These are phyloP conservation scores for Ectropis crepuscularia DNA, from an alignment of 2,888 invertebrate species.

Conservation along the genomic window DNA sequence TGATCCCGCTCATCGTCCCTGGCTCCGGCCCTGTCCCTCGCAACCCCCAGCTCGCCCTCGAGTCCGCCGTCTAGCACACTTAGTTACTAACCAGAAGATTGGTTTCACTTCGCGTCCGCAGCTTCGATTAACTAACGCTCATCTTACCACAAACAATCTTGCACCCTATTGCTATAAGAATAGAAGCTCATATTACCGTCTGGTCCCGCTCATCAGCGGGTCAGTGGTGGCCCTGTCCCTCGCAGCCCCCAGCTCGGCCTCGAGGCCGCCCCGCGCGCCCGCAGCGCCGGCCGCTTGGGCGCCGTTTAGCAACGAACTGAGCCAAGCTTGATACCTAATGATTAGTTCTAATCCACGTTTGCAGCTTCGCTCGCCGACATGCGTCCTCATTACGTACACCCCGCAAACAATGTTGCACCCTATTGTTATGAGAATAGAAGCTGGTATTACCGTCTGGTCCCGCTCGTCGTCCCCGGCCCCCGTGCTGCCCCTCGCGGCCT, in stretches of 20 bases:
- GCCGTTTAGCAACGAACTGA: too few relatives aligned
- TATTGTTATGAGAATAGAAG: neutral
- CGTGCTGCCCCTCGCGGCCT: constrained; percentile 16
- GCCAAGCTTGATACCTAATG: too few relatives aligned
- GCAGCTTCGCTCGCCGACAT: too few relatives aligned
- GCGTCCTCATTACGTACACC: too few relatives aligned
- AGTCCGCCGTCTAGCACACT: too few relatives aligned
- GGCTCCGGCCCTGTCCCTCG: constrained; percentile 3
- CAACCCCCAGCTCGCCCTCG: constrained; percentile 45
- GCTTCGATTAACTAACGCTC: neutral
- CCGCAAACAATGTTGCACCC: too few relatives aligned
- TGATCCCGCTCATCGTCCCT: constrained; percentile 37
- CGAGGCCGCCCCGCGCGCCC: constrained; percentile 42
- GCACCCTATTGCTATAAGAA: neutral
- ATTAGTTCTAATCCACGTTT: too few relatives aligned
- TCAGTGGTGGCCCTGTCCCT: constrained; percentile 36
- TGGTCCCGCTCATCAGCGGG: neutral
- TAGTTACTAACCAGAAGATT: too few relatives aligned
- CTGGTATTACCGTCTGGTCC: constrained; percentile 70
- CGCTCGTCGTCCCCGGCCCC: constrained; percentile 59
- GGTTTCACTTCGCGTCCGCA: neutral
- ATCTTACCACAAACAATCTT: too few relatives aligned
- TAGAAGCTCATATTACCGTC: neutral
- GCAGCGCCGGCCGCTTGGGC: constrained; percentile 50
- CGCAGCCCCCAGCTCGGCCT: constrained; percentile 44